Percentiles rank a stretch among this genome's conserved stretches.
These are phyloP conservation scores for Phalera bucephala DNA, from an alignment of 2,888 invertebrate genomes.

Conservation along the genomic window DNA sequence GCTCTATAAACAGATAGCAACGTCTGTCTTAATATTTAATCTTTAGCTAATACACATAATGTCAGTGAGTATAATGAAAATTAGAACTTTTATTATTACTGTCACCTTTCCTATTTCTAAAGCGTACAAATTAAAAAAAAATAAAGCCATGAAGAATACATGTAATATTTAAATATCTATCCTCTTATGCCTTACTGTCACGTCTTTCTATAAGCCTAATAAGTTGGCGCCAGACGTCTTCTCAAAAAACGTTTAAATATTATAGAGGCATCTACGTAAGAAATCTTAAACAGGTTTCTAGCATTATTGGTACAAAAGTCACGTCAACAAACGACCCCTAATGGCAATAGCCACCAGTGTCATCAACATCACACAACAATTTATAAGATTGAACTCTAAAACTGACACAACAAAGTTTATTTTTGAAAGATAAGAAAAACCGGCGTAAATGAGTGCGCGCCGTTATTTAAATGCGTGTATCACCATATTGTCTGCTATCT, in stretches of 20 bases:
- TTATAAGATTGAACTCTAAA: conserved; percentile 39
- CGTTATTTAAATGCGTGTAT: conserved; percentile 66
- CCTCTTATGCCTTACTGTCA: not conserved
- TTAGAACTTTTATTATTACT: too few species aligned
- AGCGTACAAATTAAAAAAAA: too few species aligned
- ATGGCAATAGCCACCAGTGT: conserved; percentile 46
- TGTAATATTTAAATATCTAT: too few species aligned
- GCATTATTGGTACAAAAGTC: conserved; percentile 49
- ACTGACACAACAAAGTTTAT: conserved; percentile 18
- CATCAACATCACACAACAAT: conserved; percentile 30
- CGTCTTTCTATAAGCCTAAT: not conserved
- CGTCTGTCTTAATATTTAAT: too few species aligned
- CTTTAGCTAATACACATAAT: too few species aligned
- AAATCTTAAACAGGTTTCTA: conserved; percentile 50
- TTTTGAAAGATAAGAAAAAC: conserved; percentile 26
- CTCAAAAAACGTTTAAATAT: not conserved
- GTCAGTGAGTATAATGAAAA: too few species aligned
- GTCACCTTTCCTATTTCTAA: too few species aligned
- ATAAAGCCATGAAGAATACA: too few species aligned
- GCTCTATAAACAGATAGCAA: too few species aligned
- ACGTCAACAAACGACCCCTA: conserved; percentile 65
- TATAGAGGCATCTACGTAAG: conserved; percentile 7
- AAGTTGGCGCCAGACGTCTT: not conserved
- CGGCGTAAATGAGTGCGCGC: conserved; percentile 63
- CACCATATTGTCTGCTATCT: conserved; percentile 58